Evolutionary conservation across 2,888 invertebrate species (phyloP).

Genomic region (Amblyteles armatorius): DNA sequence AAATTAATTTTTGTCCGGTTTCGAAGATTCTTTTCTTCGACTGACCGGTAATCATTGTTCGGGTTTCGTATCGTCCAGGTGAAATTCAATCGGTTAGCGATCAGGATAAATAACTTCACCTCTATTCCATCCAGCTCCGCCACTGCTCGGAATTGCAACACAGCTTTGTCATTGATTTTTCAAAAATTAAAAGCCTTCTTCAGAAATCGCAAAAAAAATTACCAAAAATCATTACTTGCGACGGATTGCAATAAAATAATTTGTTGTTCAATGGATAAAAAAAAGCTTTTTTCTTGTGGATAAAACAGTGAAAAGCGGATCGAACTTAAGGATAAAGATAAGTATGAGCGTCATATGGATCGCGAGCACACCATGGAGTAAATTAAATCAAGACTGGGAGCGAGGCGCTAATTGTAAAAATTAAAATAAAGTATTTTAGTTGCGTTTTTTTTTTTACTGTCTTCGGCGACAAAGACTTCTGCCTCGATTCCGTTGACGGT

Average conservation of each 20-base stretch:
- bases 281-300: too few species aligned
- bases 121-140: slow-evolving; percentile 79
- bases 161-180: background rate
- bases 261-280: too few species aligned
- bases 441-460: slow-evolving; percentile 68
- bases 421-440: background rate
- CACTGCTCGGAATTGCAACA: slow-evolving; percentile 62
- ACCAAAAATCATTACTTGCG: background rate
- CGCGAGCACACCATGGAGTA: background rate
- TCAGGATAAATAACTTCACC: slow-evolving; percentile 74
- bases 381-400: background rate
- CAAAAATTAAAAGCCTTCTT: background rate
- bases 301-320: background rate
- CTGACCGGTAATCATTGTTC: slow-evolving; percentile 71
- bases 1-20: background rate
- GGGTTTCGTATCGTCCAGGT: slow-evolving; percentile 77
- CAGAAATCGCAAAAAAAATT: background rate
- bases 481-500: slow-evolving; percentile 73
- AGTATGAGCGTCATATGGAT: background rate
- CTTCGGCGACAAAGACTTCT: slow-evolving; percentile 72
- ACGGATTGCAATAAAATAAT: background rate
- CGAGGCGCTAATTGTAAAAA: background rate
- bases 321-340: background rate
- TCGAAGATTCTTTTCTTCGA: slow-evolving; percentile 8
- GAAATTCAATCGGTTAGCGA: slow-evolving; percentile 79